Evolutionary conservation across 2,888 invertebrate genomes (phyloP).

Genomic region (Caenorhabditis parvicauda): DNA sequence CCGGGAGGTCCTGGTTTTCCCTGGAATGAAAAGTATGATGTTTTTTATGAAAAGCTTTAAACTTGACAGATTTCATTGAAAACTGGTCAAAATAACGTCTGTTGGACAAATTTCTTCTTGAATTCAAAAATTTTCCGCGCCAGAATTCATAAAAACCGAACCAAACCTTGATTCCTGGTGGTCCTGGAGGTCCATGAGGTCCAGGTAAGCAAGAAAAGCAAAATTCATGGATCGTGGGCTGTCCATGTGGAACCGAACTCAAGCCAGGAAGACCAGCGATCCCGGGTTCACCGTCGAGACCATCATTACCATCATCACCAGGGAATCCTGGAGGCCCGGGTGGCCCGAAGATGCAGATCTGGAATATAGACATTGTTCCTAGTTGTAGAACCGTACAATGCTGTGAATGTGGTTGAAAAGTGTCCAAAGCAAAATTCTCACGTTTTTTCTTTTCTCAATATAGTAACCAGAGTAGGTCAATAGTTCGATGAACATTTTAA

Average conservation of each 20-base stretch:
- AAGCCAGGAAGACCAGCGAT: conserved; percentile 15
- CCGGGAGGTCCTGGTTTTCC: conserved; percentile 26
- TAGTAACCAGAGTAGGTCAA: too few species aligned
- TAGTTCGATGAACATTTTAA: too few species aligned
- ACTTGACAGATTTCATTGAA: too few species aligned
- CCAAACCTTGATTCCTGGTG: conserved; percentile 25
- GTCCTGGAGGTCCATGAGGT: conserved; percentile 35
- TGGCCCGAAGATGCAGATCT: conserved; percentile 26
- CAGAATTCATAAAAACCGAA: not conserved
- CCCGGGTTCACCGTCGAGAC: conserved; percentile 25
- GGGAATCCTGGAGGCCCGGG: conserved; percentile 28
- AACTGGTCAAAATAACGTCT: too few species aligned
- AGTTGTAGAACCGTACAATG: too few species aligned
- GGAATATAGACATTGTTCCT: too few species aligned
- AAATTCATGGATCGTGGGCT: conserved; percentile 24
- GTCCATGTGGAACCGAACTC: conserved; percentile 2
- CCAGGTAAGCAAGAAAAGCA: conserved; percentile 47
- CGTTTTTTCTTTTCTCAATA: too few species aligned
- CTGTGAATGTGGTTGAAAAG: too few species aligned
- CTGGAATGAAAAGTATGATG: too few species aligned
- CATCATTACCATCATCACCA: conserved; percentile 28
- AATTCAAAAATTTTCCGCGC: not conserved
- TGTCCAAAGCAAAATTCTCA: too few species aligned
- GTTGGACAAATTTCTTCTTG: too few species aligned
- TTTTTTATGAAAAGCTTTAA: too few species aligned